phyloP scores from a whole-genome alignment of 2,797 vertebrate genomes.

The Aquila chrysaetos region DNA sequence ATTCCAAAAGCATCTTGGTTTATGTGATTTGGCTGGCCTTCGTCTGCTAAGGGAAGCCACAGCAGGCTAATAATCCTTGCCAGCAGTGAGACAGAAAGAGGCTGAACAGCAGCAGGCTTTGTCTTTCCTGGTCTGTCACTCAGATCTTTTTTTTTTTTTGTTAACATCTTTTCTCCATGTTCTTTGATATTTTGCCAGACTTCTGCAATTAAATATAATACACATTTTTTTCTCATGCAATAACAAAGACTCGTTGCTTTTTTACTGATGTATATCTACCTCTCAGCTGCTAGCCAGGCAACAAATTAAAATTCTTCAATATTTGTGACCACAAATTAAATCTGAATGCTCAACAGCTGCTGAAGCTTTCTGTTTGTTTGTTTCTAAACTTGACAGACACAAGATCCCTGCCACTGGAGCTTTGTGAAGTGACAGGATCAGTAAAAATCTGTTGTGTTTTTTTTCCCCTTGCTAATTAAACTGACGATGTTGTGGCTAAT shows the following conservation, averaged over 20 bases:
- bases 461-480: background rate
- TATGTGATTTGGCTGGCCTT: background rate
- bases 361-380: background rate
- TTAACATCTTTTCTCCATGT: background rate
- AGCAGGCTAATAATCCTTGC: background rate
- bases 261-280: background rate
- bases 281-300: background rate
- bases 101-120: background rate
- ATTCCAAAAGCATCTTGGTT: background rate
- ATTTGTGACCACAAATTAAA: constrained; percentile 21
- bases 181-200: constrained; percentile 34
- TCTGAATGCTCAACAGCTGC: background rate
- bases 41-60: background rate
- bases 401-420: background rate
- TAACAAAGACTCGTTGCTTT: background rate
- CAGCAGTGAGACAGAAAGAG: background rate
- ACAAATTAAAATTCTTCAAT: background rate
- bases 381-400: background rate
- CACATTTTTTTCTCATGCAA: background rate
- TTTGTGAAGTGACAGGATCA: background rate
- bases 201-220: constrained; percentile 13
- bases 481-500: background rate
- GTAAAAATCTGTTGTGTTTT: background rate
- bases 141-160: background rate
- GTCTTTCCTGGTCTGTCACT: background rate